Evolutionary conservation across 2,797 vertebrate genomes (phyloP), one percentile per base, ranked within the genome.

Genomic region (Champsocephalus esox): DNA sequence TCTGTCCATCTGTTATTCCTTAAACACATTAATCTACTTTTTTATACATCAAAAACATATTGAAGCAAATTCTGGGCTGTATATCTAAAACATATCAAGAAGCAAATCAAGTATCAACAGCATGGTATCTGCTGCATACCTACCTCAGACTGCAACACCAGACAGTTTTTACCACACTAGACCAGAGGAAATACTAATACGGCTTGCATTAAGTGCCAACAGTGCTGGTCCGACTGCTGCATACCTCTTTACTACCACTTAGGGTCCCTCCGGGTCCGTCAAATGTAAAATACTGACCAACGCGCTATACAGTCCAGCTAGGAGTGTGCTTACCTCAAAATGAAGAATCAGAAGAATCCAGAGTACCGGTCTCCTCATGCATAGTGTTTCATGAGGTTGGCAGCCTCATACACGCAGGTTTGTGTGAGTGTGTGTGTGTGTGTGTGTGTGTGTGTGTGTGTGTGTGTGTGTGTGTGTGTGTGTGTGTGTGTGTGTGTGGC

Each of bases 251-350:
- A 90, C 66, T 50, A 82, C 81, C 84, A 81, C 75, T 73, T 70
- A 77, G 46, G 66, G 45, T 82, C 87, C 86, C 73, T 52, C 45
- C 0, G 57, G 69, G 60, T 79, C 66, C 44, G 41, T 55, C 41
- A 74, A 55, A 80, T 61, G 62, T 59, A 54, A 24, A 50, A 21
- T 24, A 60, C 57, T 69, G 75, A 83, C 55, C 64, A 12, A 13
- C 8, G 61, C 43, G n/a, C 48, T 65, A 69, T 70, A 58, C 69
- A 56, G 85, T 77, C 84, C 75, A 62, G 73, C 52, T 72, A 38
- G 60, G 19, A 61, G 80, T 75, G 60, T 43, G 76, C 94, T 92
- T 90, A 94, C 94, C 94, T 94, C 87, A 92, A 66, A 74, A 79
- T 57, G 75, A 82, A 81, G 49, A 72, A 62, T 84, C 84, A 85